phyloP scores from a whole-genome alignment of 2,797 vertebrate species.

The Hypotaenidia philippensis region DNA sequence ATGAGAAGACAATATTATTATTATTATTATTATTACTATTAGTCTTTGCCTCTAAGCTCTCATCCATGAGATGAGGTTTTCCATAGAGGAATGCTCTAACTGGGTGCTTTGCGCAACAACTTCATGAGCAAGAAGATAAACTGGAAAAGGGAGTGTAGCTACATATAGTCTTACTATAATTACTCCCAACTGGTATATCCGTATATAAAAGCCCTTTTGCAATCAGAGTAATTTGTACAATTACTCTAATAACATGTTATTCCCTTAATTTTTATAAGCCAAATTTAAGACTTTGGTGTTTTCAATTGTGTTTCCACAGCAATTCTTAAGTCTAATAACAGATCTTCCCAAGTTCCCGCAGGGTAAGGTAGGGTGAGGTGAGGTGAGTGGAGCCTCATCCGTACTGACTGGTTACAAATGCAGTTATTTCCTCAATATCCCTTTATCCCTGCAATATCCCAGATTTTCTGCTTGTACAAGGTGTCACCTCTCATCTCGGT shows the following conservation, averaged over 20 bases:
- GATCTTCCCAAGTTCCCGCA: not conserved
- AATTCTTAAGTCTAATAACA: not conserved
- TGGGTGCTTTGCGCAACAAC: not conserved
- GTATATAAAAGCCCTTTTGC: slow-evolving; percentile 23
- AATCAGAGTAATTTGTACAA: slow-evolving; percentile 21
- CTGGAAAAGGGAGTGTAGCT: not conserved
- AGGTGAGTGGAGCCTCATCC: not conserved
- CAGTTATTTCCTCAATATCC: not conserved
- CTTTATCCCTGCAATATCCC: not conserved
- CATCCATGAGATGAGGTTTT: not conserved
- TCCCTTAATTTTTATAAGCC: slow-evolving; percentile 10
- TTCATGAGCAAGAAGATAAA: not conserved
- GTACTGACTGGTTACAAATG: not conserved
- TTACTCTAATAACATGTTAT: slow-evolving; percentile 22
- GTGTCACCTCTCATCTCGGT: not conserved
- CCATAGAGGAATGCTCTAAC: not conserved
- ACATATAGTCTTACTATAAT: not conserved
- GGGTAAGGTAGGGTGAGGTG: not conserved
- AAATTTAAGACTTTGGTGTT: not conserved
- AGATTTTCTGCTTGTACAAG: not conserved
- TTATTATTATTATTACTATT: not conserved
- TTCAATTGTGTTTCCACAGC: not conserved
- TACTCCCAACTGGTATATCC: not conserved
- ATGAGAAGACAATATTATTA: not conserved
- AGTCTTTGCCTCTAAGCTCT: not conserved